Evolutionary conservation across 2,113 vertebrate genomes (phyloP), one percentile per base, ranked within the genome.

Genomic region (Agapornis roseicollis): DNA sequence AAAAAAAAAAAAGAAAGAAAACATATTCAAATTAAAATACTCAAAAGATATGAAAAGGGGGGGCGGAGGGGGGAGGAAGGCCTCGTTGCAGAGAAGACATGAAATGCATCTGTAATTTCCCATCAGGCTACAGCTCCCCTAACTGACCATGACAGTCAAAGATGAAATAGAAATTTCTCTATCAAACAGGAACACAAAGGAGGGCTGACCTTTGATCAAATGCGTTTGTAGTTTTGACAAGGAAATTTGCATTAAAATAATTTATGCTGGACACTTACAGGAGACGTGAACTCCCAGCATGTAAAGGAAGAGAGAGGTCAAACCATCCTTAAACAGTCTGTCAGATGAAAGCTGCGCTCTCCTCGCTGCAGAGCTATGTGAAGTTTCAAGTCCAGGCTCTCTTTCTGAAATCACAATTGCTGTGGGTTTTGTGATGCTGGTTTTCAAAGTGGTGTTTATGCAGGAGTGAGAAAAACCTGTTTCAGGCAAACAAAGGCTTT

Each of bases 151-250:
- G 98, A 98, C 97, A 98, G 96, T 97, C 97, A 96, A 98, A 98
- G 98, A 99, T 99, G 98, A 99, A 99, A 99, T 98, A 98, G 97
- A 99, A 98, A 98, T 99, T 98, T 98, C 98, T 98, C 97, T 98
- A 99, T 99, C 98, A 99, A 99, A 98, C 96, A 98, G 97, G 98
- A 98, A 98, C 98, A 98, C 97, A 98, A 98, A 99, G 97, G 97
- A 98, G 97, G 94, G 94, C 96, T 99, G 99, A 99, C 99, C 99
- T 99, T 99, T 99, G 98, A 99, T 99, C 99, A 99, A 97, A 93
- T 84, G 88, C 68, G 94, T 99, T 99, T 99, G 98, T 99, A 99
- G 98, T 98, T 98, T 98, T 99, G 98, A 99, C 98, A 98, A 97
- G 95, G 89, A 98, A 98, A 99, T 99, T 98, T 99, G 98, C 98